Evolutionary conservation across 2,888 invertebrate genomes (phyloP), one percentile per base, ranked within the genome.

Genomic region (Lithophane socia): DNA sequence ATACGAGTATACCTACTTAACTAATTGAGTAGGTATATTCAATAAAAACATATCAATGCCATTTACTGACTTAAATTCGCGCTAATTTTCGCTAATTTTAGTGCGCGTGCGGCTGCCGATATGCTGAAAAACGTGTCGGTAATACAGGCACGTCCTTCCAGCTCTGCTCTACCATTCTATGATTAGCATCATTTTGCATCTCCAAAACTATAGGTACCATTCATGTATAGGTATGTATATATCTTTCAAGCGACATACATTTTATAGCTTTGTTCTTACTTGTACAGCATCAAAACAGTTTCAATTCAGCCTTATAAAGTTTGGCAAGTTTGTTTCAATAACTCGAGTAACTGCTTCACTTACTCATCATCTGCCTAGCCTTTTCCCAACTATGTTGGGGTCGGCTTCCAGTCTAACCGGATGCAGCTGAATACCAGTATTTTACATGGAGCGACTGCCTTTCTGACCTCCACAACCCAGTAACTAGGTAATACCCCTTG

Each of bases 241-340:
- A 18, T 37, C 37, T n/a, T 54, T 54, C n/a, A 24, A 37, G 37
- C 37, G 37, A 37, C 37, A 37, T 37, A 5, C 37, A 37, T 37
- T 37, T 37, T 12, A 37, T 49, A 37, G 16, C 37, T 47, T 47
- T 37, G 18, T 29, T 8, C n/a, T 2, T 56, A 37, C 37, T 37
- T 37, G 13, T 72, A 42, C 24, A 60, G 10, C 8, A 8, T 52
- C 52, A 44, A 60, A 76, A 60, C 42, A 66, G 52, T 44, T 47
- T 37, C 13, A n/a, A 44, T 64, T 54, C 54, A 44, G 12, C 24
- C 44, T 63, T 24, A 60, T 29, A 60, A 44, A 77, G 29, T 66
- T 60, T 60, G 29, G 2, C 29, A 77, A n/a, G n/a, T n/a, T n/a
- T n/a, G n/a, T n/a, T n/a, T n/a, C 18, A 42, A 13, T 29, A 29